phyloP scores from a whole-genome alignment of 2,113 vertebrate genomes.

The Petroica traversi region DNA sequence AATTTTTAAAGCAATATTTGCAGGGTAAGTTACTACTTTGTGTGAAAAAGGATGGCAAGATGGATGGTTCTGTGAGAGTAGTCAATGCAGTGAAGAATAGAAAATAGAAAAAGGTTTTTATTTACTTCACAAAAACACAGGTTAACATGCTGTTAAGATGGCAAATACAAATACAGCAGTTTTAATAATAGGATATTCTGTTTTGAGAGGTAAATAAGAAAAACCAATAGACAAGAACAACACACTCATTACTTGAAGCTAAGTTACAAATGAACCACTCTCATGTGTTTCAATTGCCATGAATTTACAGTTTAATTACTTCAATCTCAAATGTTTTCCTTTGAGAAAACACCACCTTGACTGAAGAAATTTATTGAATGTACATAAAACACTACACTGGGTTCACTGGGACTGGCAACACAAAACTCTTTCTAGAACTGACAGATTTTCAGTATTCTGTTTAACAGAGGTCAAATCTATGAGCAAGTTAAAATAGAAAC shows the following conservation, averaged over 20 bases:
- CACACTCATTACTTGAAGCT: not conserved
- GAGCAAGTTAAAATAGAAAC: not conserved
- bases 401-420: not conserved
- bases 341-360: not conserved
- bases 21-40: not conserved
- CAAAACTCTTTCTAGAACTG: not conserved
- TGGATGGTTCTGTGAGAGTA: not conserved
- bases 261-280: not conserved
- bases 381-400: not conserved
- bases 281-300: not conserved
- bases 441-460: not conserved
- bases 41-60: not conserved
- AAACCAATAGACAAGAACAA: not conserved
- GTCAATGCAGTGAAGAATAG: not conserved
- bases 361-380: not conserved
- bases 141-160: not conserved
- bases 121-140: not conserved
- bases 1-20: not conserved
- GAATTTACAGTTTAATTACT: not conserved
- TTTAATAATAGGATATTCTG: not conserved
- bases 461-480: not conserved
- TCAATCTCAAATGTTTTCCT: not conserved
- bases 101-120: not conserved
- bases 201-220: constrained; percentile 23
- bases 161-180: not conserved